phyloP scores from a whole-genome alignment of 2,888 invertebrate species.

The Nebria salina region DNA sequence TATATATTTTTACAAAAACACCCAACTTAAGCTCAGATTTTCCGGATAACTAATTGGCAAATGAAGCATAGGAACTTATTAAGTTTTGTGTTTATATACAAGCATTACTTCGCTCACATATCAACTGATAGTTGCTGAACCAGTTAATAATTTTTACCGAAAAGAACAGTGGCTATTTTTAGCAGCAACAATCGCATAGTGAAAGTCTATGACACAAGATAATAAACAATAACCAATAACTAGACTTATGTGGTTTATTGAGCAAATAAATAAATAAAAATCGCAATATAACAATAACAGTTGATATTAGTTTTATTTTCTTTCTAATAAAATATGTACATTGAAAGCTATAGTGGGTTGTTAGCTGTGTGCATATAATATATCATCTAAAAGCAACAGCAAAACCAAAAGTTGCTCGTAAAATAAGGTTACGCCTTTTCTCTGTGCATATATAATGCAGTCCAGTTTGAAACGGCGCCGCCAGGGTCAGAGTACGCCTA shows the following conservation, averaged over 20 bases:
- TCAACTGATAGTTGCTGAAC: neutral
- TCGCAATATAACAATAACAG: neutral
- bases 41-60: too few relatives aligned
- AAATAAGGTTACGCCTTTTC: neutral
- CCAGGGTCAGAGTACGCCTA: constrained; percentile 20
- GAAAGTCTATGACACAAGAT: neutral
- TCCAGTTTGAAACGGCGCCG: neutral
- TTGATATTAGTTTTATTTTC: too few relatives aligned
- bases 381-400: too few relatives aligned
- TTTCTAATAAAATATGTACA: too few relatives aligned
- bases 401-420: neutral
- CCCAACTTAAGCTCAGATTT: too few relatives aligned
- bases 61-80: too few relatives aligned
- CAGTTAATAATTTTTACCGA: neutral
- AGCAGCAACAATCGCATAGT: neutral
- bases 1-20: too few relatives aligned
- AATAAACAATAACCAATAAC: too few relatives aligned
- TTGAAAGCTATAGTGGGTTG: too few relatives aligned
- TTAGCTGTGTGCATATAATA: too few relatives aligned
- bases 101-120: neutral
- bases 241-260: neutral
- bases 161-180: neutral
- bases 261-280: neutral
- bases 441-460: constrained; percentile 6
- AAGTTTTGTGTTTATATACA: neutral